phyloP scores from a whole-genome alignment of 1,140 invertebrate genomes.

The Drosophila pseudoananassae region DNA sequence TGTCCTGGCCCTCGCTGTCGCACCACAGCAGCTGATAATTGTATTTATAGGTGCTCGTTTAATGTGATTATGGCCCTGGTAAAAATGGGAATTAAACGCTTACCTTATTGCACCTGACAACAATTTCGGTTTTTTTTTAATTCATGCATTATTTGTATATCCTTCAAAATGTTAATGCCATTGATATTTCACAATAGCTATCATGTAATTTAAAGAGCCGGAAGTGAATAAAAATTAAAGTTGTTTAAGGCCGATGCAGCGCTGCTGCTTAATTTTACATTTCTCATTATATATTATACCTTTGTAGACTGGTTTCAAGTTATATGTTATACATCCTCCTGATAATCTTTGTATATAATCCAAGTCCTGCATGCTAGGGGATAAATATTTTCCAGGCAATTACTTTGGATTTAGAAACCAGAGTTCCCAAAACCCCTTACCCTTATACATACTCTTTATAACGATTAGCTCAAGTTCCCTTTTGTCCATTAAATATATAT shows the following conservation, averaged over 20 bases:
- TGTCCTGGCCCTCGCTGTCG: not conserved
- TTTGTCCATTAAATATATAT: conserved; percentile 20
- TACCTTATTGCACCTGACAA: conserved; percentile 47
- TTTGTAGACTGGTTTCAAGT: conserved; percentile 22
- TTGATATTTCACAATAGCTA: conserved; percentile 11
- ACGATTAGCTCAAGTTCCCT: conserved; percentile 29
- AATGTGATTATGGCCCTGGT: conserved; percentile 63
- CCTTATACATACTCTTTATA: not conserved
- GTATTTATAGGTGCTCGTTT: conserved; percentile 68
- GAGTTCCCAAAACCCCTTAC: conserved; percentile 6
- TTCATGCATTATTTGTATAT: conserved; percentile 22
- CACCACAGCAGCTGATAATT: conserved; percentile 54
- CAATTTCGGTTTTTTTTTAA: conserved; percentile 15
- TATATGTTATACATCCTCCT: not conserved
- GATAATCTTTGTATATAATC: conserved; percentile 16
- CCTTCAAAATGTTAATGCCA: conserved; percentile 10
- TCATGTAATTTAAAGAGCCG: not conserved
- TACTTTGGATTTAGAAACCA: conserved; percentile 5
- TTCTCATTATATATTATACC: conserved; percentile 1
- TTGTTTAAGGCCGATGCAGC: conserved; percentile 28
- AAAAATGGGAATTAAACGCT: conserved; percentile 53
- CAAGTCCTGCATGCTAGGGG: conserved; percentile 52
- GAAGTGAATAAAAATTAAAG: not conserved
- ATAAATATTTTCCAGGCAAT: conserved; percentile 1
- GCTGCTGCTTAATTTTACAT: conserved; percentile 28